Percentiles rank a stretch among this genome's conserved stretches.
phyloP scores from a whole-genome alignment of 2,888 invertebrate species.

The Metallyticus violacea region DNA sequence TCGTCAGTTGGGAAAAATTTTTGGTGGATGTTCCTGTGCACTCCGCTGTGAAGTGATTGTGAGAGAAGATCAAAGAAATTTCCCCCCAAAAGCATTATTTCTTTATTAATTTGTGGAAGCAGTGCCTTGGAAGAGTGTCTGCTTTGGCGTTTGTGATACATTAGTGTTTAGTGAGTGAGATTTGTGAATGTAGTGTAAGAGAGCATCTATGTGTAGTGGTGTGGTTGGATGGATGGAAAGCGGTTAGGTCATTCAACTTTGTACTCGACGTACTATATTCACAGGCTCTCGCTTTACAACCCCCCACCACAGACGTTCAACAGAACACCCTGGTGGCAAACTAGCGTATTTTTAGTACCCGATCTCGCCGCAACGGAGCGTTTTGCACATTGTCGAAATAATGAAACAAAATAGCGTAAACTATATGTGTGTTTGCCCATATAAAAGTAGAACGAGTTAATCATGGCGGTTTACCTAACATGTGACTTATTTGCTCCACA shows the following conservation, averaged over 20 bases:
- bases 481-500: neutral
- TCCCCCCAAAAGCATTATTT: neutral
- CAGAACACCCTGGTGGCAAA: conserved; percentile 38
- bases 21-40: neutral
- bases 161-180: neutral
- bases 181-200: conserved; percentile 3
- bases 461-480: neutral
- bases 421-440: neutral
- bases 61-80: neutral
- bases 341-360: conserved; percentile 21
- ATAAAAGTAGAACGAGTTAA: neutral
- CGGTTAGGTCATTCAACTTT: conserved; percentile 24
- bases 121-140: neutral
- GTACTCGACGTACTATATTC: conserved; percentile 10
- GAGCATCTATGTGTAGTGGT: neutral
- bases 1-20: neutral
- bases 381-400: neutral
- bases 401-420: neutral
- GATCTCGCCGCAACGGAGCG: conserved; percentile 22
- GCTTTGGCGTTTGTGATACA: neutral
- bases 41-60: neutral
- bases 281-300: conserved; percentile 8
- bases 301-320: conserved; percentile 33
- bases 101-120: neutral
- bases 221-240: neutral